A percentile compares a stretch with the other conserved stretches of the same genome.
These are phyloP conservation scores for Strix aluco DNA, from an alignment of 2,113 vertebrate genomes.

Conservation along the genomic window DNA sequence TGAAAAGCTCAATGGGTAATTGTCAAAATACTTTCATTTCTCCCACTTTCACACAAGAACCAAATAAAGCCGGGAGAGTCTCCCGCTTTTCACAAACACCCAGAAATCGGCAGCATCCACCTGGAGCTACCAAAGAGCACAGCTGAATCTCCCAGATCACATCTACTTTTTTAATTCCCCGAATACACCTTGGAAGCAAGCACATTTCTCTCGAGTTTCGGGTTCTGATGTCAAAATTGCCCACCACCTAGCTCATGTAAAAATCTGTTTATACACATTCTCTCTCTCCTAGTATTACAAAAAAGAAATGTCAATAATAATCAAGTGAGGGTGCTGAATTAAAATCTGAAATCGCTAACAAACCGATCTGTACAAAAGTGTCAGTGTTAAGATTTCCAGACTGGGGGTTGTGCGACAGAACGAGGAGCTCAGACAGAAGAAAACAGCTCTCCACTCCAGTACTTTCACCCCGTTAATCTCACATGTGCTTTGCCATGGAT, in stretches of 20 bases:
- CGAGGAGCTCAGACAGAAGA: conserved; percentile 41
- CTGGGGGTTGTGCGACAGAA: conserved; percentile 29
- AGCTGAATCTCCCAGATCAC: background rate
- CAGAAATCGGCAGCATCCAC: conserved; percentile 14
- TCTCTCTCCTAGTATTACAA: background rate
- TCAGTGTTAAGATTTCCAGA: conserved; percentile 63
- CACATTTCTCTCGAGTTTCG: background rate
- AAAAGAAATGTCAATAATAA: conserved; percentile 66
- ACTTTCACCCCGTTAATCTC: conserved; percentile 68
- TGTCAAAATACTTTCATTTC: conserved; percentile 42
- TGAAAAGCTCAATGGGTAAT: conserved; percentile 66
- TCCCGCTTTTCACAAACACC: background rate
- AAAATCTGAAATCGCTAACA: conserved; percentile 57
- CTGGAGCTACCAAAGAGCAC: background rate
- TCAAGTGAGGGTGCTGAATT: conserved; percentile 60
- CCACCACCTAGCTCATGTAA: conserved; percentile 9
- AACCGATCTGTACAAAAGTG: conserved; percentile 58
- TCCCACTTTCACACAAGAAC: conserved; percentile 34
- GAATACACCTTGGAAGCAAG: conserved; percentile 16
- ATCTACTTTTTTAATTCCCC: background rate
- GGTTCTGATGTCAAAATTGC: background rate
- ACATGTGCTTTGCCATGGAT: conserved; percentile 53
- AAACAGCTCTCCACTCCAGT: conserved; percentile 59
- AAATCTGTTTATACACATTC: conserved; percentile 53
- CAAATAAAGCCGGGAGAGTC: conserved; percentile 26